These are phyloP conservation scores for Pseudomugil gertrudae DNA, from an alignment of 2,797 vertebrate genomes.

Conservation along the genomic window DNA sequence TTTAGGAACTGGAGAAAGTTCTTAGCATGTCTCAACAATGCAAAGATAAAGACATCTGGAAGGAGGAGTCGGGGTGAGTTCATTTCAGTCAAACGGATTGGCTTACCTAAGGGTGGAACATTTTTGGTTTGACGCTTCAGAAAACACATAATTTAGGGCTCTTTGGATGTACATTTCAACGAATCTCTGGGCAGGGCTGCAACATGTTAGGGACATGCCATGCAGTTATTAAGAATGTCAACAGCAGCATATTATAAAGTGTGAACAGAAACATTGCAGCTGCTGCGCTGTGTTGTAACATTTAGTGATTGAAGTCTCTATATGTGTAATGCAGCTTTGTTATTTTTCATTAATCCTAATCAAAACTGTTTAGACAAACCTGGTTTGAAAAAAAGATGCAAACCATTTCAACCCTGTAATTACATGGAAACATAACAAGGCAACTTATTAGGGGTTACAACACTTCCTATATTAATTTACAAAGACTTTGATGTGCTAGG, in stretches of 20 bases:
- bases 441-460: background rate
- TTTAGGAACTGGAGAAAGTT: conserved; percentile 90
- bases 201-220: background rate
- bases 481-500: too few relatives aligned
- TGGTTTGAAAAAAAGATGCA: background rate
- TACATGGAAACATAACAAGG: background rate
- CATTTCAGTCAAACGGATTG: background rate
- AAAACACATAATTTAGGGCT: background rate
- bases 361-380: background rate
- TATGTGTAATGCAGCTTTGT: background rate
- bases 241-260: background rate
- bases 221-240: background rate
- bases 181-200: background rate
- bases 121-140: background rate
- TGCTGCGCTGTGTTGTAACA: conserved; percentile 2
- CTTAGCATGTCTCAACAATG: conserved; percentile 88
- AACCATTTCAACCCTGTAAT: background rate
- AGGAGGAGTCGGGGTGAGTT: conserved; percentile 90
- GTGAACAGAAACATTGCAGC: conserved; percentile 1
- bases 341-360: background rate
- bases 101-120: background rate
- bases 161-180: too few relatives aligned
- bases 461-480: background rate
- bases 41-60: conserved; percentile 88
- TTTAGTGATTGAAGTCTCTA: background rate